Percentiles rank a stretch among this genome's conserved stretches.
Evolutionary conservation across 2,797 vertebrate species (phyloP).

Genomic region (Hyperoplus lanceolatus): DNA sequence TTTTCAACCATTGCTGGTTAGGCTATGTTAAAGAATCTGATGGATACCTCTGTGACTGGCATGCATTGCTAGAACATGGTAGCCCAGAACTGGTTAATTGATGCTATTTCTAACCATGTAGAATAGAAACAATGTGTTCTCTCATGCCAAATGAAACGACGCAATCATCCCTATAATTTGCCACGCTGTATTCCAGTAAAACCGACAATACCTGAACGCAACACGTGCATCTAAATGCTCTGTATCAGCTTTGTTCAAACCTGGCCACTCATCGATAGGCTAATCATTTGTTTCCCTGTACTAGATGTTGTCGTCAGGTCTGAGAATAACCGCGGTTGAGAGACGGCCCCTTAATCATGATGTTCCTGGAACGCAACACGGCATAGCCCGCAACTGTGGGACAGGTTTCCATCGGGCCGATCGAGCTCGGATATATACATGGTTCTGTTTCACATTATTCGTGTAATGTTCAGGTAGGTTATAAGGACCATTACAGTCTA

Average conservation of each 20-base stretch:
- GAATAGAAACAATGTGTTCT: too few species aligned
- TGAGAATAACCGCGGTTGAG: background rate
- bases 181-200: background rate
- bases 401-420: conserved; percentile 1
- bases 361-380: background rate
- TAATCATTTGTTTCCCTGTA: too few species aligned
- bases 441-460: background rate
- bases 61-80: background rate
- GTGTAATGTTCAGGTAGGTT: too few species aligned
- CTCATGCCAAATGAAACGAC: background rate
- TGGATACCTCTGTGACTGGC: background rate
- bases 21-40: background rate
- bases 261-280: background rate
- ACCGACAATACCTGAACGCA: conserved; percentile 40
- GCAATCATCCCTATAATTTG: background rate
- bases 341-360: too few species aligned
- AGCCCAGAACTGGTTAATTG: background rate
- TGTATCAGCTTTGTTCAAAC: background rate
- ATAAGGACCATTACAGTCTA: too few species aligned
- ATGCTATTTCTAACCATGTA: background rate
- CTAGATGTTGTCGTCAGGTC: background rate
- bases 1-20: background rate
- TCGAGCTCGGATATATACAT: background rate
- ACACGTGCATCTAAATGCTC: conserved; percentile 5
- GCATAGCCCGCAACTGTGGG: background rate